These are phyloP conservation scores for Saimiri boliviensis DNA, from an alignment of 2,113 vertebrate genomes.

Conservation along the genomic window DNA sequence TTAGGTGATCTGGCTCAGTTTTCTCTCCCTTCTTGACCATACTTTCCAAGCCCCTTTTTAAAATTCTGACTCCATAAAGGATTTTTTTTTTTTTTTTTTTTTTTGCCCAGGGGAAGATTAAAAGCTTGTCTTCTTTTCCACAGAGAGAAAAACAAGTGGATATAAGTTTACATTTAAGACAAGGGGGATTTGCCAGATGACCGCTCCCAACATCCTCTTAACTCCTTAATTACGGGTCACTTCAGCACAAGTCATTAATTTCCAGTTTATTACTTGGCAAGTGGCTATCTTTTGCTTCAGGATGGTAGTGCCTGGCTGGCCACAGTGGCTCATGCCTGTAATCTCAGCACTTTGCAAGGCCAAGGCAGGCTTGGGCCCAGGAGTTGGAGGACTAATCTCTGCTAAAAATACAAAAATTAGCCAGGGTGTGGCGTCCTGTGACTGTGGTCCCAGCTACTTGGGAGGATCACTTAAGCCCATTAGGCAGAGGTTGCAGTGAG, in stretches of 20 bases:
- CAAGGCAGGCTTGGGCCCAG: too few species aligned
- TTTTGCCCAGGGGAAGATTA: not conserved
- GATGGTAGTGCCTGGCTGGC: not conserved
- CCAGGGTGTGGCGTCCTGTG: too few species aligned
- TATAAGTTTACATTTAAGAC: not conserved
- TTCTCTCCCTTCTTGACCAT: not conserved
- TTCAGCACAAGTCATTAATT: not conserved
- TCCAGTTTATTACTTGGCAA: not conserved
- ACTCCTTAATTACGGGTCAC: not conserved
- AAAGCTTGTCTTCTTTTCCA: not conserved
- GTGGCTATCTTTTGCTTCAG: not conserved
- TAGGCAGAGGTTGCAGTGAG: too few species aligned
- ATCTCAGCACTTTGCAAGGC: too few species aligned
- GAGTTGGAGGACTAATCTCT: too few species aligned
- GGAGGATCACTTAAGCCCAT: too few species aligned
- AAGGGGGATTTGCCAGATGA: not conserved
- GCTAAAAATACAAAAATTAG: too few species aligned
- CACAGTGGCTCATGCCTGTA: too few species aligned
- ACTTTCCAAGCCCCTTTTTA: not conserved
- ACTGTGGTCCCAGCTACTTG: too few species aligned
- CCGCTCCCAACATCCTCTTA: not conserved
- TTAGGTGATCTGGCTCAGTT: not conserved
- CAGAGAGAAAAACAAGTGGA: not conserved
- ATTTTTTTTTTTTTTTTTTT: not conserved
- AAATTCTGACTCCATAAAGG: slow-evolving; percentile 27